Base-by-base conservation (phyloP, 2,113 vertebrate species). In the Scytalopus superciliaris region DNA sequence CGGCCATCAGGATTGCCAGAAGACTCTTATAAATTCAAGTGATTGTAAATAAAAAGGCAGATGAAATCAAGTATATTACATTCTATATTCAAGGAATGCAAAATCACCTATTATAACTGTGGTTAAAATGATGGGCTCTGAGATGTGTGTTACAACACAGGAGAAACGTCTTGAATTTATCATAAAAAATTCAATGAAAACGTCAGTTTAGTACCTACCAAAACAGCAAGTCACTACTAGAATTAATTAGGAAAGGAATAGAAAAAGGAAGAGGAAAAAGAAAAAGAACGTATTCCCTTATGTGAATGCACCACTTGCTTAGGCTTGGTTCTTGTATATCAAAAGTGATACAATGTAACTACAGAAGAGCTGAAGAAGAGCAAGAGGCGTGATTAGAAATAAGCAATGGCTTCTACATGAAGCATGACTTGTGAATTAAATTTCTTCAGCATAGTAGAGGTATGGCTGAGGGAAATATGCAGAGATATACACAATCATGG, bases 251-350 rank as follows among this genome's bases (percentile, higher is more conserved):
- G 12, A 84, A 87, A 76, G 21, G 3, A 75, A 75, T 12, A 69
- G 6, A 45, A 57, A 25, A 49, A 19, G 9, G 14, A 4, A 3
- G 6, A 14, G 7, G 6, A 3, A 11, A 53, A 56, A 2, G 2
- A 17, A 50, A 55, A 56, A 2, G 2, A 17, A 56, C 19, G 45
- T 72, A 59, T 72, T 4, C 10, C 10, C 3, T 9, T 53, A 21
- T 3, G 2, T 76, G 67, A 67, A 50, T 27, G 5, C 6, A 19
- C 19, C 12, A 21, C 68, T 91, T 89, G 9, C 12, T 76, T 76
- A 6, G 10, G 62, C 16, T 70, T 70, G 7, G 10, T 91, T 42
- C 19, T 76, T 49, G 2, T 37, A 4, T 59, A 21, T 50, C 39
- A 55, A 40, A 84, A 64, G 15, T 30, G 68, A 37, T 6, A 73